phyloP scores from a whole-genome alignment of 92 coral and sea anemone genomes.

The Zoanthus sociatus region DNA sequence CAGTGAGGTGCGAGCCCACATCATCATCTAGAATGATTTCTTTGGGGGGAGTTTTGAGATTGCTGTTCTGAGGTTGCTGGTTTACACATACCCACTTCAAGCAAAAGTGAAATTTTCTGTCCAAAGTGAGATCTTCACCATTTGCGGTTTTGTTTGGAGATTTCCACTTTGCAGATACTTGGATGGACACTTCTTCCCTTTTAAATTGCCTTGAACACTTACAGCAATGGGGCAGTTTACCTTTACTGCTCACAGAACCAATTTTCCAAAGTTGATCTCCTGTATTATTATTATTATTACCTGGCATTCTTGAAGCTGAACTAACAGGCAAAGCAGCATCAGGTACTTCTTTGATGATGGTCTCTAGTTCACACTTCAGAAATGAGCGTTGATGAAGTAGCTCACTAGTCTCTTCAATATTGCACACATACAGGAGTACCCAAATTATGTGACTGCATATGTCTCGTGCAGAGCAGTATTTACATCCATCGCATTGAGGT shows the following conservation, averaged over 20 bases:
- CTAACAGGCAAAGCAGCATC: neutral
- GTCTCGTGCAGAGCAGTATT: slow-evolving; percentile 42
- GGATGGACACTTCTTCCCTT: slow-evolving; percentile 57
- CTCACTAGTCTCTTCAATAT: slow-evolving; percentile 53
- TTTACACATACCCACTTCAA: slow-evolving; percentile 64
- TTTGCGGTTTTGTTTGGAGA: slow-evolving; percentile 56
- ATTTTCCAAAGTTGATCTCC: slow-evolving; percentile 58
- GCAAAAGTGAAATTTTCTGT: slow-evolving; percentile 62
- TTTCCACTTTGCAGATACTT: slow-evolving; percentile 64
- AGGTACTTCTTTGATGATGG: slow-evolving; percentile 31
- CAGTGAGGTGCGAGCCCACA: slow-evolving; percentile 38
- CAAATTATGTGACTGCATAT: slow-evolving; percentile 68
- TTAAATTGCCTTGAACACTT: slow-evolving; percentile 55
- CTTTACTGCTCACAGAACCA: slow-evolving; percentile 41
- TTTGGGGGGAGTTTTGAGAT: slow-evolving; percentile 49
- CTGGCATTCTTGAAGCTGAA: slow-evolving; percentile 24
- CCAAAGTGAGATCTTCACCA: slow-evolving; percentile 47
- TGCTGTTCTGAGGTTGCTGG: slow-evolving; percentile 43
- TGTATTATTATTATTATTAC: slow-evolving; percentile 38
- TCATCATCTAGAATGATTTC: slow-evolving; percentile 44
- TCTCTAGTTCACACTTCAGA: slow-evolving; percentile 66
- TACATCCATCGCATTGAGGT: slow-evolving; percentile 25
- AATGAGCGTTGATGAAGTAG: slow-evolving; percentile 67
- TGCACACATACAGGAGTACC: slow-evolving; percentile 54
- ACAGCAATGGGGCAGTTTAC: slow-evolving; percentile 56